Evolutionary conservation across 2,113 vertebrate genomes (phyloP).

Genomic region (cattle (Bos taurus)): ARS-UCD2.0 NC_037343.1:48836501-48837000

Average conservation of each 20-base stretch:
- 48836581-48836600: neutral
- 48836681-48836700: neutral
- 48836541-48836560: rapidly evolving
- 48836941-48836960: conserved; percentile 38
- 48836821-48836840: neutral
- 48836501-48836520: neutral
- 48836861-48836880: conserved; percentile 41
- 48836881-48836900: neutral
- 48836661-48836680: neutral
- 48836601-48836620: neutral
- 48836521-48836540: rapidly evolving
- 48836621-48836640: neutral
- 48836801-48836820: neutral
- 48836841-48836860: conserved; percentile 1
- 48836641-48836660: neutral
- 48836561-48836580: neutral
- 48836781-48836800: rapidly evolving
- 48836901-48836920: neutral
- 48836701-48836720: rapidly evolving
- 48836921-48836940: conserved; percentile 33
- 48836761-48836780: neutral
- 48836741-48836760: neutral
- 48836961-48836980: neutral
- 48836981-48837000: neutral
- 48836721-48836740: rapidly evolving